Evolutionary conservation across 2,888 invertebrate species (phyloP).

Genomic region (Xestoiulus laeticollis): DNA sequence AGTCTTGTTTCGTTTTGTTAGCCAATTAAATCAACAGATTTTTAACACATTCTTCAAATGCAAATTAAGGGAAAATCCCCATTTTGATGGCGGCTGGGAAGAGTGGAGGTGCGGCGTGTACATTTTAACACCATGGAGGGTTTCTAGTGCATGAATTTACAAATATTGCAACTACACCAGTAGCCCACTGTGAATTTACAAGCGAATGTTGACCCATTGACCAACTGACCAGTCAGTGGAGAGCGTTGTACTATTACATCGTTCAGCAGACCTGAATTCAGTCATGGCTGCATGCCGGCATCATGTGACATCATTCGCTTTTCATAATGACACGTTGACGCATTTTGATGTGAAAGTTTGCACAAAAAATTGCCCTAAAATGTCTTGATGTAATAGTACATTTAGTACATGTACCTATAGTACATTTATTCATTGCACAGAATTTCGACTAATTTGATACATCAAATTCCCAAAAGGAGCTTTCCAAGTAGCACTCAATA

Average conservation of each 20-base stretch:
- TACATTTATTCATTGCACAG: no score
- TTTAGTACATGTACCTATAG: no score
- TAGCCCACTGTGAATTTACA: neutral
- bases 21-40: neutral
- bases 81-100: neutral
- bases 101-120: neutral
- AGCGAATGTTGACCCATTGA: slow-evolving; percentile 7
- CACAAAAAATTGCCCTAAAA: no score
- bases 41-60: neutral
- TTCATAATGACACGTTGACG: no score
- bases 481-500: no score
- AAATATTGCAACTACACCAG: neutral
- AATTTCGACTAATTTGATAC: no score
- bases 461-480: no score
- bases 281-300: neutral
- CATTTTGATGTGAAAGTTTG: neutral
- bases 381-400: no score
- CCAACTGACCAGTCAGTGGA: slow-evolving; percentile 23
- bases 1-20: neutral
- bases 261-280: neutral
- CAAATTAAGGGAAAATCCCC: neutral
- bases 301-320: neutral
- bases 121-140: neutral
- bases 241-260: neutral
- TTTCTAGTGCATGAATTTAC: neutral